Evolutionary conservation across 2,888 invertebrate genomes (phyloP).

Genomic region (Punctoribates punctum): DNA sequence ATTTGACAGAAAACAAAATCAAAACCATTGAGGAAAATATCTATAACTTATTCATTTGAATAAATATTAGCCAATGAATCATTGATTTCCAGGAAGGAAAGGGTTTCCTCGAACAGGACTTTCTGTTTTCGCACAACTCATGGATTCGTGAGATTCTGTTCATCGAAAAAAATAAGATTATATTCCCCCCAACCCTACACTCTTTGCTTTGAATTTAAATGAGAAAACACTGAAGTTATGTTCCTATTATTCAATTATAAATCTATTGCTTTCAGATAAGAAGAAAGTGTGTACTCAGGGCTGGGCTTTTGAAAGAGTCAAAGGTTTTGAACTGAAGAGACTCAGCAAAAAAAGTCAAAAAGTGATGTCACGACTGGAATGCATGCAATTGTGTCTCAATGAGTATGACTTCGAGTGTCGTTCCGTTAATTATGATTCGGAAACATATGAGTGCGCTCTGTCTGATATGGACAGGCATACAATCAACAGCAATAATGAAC

Average conservation of each 20-base stretch:
- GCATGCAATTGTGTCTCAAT: constrained; percentile 81
- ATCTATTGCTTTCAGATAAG: neutral
- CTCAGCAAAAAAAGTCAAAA: constrained; percentile 61
- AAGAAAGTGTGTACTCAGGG: constrained; percentile 63
- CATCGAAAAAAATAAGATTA: too few species aligned
- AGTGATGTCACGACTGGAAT: constrained; percentile 52
- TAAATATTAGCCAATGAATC: too few species aligned
- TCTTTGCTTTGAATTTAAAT: too few species aligned
- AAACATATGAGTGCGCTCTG: constrained; percentile 45
- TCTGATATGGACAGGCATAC: constrained; percentile 54
- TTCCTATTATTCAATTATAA: neutral
- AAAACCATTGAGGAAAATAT: too few species aligned
- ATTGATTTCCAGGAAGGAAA: too few species aligned
- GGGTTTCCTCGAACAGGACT: too few species aligned
- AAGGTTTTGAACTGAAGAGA: constrained; percentile 76
- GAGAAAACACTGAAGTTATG: too few species aligned
- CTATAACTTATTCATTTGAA: too few species aligned
- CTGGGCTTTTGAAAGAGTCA: constrained; percentile 90
- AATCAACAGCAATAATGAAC: constrained; percentile 42
- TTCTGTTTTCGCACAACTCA: too few species aligned
- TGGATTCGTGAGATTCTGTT: too few species aligned
- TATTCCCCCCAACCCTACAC: too few species aligned
- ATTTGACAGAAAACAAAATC: too few species aligned
- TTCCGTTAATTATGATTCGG: constrained; percentile 47
- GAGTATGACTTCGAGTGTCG: constrained; percentile 83